These are phyloP conservation scores for Patagioenas fasciata DNA, from an alignment of 2,113 vertebrate species.

Conservation along the genomic window DNA sequence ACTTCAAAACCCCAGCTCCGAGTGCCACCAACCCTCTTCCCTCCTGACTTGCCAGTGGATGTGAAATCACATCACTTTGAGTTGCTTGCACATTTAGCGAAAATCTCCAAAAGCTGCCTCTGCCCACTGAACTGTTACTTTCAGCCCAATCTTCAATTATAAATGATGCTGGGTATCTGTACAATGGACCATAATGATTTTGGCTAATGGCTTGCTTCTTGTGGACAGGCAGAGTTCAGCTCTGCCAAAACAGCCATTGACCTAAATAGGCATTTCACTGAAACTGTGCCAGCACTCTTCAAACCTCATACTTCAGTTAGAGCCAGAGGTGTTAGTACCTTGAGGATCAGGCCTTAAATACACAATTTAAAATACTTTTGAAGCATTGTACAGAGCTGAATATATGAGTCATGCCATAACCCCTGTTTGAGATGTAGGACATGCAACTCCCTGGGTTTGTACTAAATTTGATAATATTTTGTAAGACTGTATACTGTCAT, in stretches of 20 bases:
- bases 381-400: neutral
- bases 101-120: neutral
- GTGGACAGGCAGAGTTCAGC: neutral
- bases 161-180: neutral
- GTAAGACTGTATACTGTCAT: conserved; percentile 24
- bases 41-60: neutral
- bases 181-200: neutral
- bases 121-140: neutral
- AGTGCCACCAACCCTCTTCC: neutral
- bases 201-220: neutral
- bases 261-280: neutral
- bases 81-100: neutral
- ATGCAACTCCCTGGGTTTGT: neutral
- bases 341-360: conserved; percentile 1
- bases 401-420: conserved; percentile 13
- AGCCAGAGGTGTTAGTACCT: neutral
- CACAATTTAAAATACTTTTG: neutral
- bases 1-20: neutral
- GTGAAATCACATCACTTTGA: neutral
- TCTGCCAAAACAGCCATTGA: neutral
- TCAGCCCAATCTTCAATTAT: neutral
- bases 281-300: neutral
- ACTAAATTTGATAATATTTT: conserved; percentile 40
- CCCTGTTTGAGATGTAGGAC: neutral
- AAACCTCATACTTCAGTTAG: neutral